phyloP scores from a whole-genome alignment of 2,797 vertebrate genomes.

The Tadarida brasiliensis region DNA sequence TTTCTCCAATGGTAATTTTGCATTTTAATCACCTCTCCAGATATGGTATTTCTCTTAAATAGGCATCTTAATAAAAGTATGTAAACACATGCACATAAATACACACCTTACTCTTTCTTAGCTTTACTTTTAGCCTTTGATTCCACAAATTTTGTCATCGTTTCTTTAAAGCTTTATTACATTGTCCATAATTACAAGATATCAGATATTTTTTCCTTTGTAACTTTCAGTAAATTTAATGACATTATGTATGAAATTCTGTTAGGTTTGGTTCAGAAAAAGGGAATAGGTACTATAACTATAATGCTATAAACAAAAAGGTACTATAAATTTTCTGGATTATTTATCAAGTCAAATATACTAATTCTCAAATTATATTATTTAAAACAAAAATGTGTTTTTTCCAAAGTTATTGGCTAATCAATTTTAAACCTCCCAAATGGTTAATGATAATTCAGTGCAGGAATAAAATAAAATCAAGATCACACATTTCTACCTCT shows the following conservation, averaged over 20 bases:
- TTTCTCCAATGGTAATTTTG: constrained; percentile 56
- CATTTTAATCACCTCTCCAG: constrained; percentile 49
- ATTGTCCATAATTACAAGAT: constrained; percentile 47
- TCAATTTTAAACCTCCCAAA: constrained; percentile 60
- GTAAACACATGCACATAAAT: background rate
- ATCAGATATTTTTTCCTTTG: constrained; percentile 17
- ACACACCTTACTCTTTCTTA: background rate
- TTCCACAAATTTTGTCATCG: constrained; percentile 63
- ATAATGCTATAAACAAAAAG: background rate
- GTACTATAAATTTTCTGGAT: background rate
- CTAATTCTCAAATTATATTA: constrained; percentile 68
- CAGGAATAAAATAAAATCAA: background rate
- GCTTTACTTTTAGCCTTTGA: constrained; percentile 52
- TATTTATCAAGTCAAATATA: constrained; percentile 55
- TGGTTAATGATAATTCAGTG: background rate
- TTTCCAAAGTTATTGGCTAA: constrained; percentile 53
- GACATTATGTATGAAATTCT: constrained; percentile 50
- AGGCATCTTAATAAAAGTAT: constrained; percentile 32
- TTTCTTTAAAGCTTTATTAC: constrained; percentile 70
- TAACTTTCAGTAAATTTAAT: constrained; percentile 79
- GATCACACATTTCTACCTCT: background rate
- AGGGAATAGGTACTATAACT: background rate
- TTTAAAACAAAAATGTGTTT: constrained; percentile 74
- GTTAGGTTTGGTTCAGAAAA: background rate
- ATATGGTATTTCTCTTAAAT: background rate